Base-by-base conservation (phyloP, 2,888 invertebrate species). In the Oxytorus armatus region DNA sequence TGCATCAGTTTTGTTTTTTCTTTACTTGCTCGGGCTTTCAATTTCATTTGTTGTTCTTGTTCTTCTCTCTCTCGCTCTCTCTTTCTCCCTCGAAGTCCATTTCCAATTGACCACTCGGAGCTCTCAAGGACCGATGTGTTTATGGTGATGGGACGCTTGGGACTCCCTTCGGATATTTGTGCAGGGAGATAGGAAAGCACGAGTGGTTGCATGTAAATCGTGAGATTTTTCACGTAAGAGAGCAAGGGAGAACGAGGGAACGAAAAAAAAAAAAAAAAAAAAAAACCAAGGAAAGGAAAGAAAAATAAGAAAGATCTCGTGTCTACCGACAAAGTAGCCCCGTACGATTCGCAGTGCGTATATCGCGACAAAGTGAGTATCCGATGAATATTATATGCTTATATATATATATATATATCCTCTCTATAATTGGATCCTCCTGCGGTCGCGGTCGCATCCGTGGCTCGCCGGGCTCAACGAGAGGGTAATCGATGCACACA, bases 381-480 rank as follows among this genome's bases (percentile, higher is more conserved):
- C 66, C 61, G n/a, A 68, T 51, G 51, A 42, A 57, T 59, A 59
- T 73, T 68, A 53, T 51, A 53, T 68, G n/a, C 39, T 18, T 36
- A 10, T 51, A 39, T 66, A 23, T 36, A 33, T 29, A 25, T 16
- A 16, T 44, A 44, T 16, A 57, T 21, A 57, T 57, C n/a, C 66
- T 70, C 79, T 42, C 53, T 68, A 80, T 80, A 80, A 80, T 80
- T 80, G 79, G 79, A 80, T 77, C 76, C 72, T 72, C 76, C 36
- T 61, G 66, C 47, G 72, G 61, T 42, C 66, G 66, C 47, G 72
- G 61, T 53, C 53, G 59, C 59, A 63, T 49, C 70, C 39, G 44
- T 47, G 72, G 61, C 66, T 39, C 59, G n/a, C n/a, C n/a, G 51
- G 55, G 39, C 72, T 68, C 59, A 47, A 44, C 49, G 1, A 59